phyloP scores from a whole-genome alignment of 2,888 invertebrate genomes.

The Philereme transversata region DNA sequence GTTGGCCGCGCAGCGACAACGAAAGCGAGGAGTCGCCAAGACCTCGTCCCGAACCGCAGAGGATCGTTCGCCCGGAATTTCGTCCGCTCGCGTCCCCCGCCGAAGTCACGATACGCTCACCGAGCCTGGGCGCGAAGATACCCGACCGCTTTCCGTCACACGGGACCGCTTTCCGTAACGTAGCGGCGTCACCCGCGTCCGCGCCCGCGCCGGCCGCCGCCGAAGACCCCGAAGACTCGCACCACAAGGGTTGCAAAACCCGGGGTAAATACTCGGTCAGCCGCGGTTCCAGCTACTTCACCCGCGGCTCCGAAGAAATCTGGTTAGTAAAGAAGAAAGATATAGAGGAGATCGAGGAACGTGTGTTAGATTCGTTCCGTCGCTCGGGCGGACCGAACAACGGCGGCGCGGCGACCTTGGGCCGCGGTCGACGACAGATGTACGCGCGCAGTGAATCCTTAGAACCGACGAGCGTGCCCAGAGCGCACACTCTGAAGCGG shows the following conservation, averaged over 20 bases:
- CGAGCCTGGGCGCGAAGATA: conserved; percentile 71
- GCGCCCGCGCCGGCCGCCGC: conserved; percentile 60
- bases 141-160: conserved; percentile 76
- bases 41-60: conserved; percentile 69
- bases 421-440: conserved; percentile 65
- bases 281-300: conserved; percentile 77
- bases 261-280: conserved; percentile 72
- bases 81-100: conserved; percentile 70
- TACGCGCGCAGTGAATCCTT: conserved; percentile 75
- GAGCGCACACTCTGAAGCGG: conserved; percentile 70
- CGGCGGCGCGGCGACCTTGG: conserved; percentile 60
- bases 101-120: conserved; percentile 74
- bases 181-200: conserved; percentile 66
- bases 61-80: conserved; percentile 76
- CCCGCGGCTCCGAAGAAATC: conserved; percentile 76
- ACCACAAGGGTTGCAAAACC: conserved; percentile 68
- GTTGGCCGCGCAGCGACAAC: conserved; percentile 34
- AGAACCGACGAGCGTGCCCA: conserved; percentile 64
- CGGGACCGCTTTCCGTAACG: conserved; percentile 78
- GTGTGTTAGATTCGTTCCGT: conserved; percentile 74
- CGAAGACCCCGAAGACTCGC: conserved; percentile 63
- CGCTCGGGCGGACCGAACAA: conserved; percentile 61
- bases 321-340: conserved; percentile 82
- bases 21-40: conserved; percentile 50
- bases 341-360: conserved; percentile 77